Evolutionary conservation across 2,888 invertebrate species (phyloP), one percentile per base, ranked within the genome.

Genomic region (Crematogaster levior): DNA sequence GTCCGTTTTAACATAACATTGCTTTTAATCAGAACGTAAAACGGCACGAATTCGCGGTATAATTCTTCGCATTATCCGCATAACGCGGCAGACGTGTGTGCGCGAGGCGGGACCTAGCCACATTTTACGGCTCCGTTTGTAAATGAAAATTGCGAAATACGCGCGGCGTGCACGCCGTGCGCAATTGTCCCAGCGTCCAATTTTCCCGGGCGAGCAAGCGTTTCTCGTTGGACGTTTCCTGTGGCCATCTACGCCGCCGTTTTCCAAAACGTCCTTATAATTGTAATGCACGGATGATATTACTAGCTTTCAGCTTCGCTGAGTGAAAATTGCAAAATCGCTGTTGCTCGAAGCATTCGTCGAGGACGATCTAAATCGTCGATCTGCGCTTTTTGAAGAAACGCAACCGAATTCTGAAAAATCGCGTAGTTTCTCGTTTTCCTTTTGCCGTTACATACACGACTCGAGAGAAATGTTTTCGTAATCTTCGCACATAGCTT

Each of bases 121-220:
- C 85, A 87, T 87, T 89, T 88, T 84, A 80, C 81, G n/a, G n/a
- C 80, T 66, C 74, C 81, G 87, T 87, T 89, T 86, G 86, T 87
- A 86, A 88, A 88, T 83, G 91, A 90, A 90, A 90, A 91, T 91
- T 91, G 91, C 90, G 82, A 87, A 87, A 85, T 84, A 82, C 83
- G 85, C 70, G 66, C 4, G 40, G 15, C 46, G 43, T 43, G 30
- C 58, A 34, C 66, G 53, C 27, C 66, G 43, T 68, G 34, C 53
- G 72, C 63, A 43, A 73, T 72, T 63, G 43, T 46, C 48, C 77
- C 18, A 60, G 65, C 82, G 61, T 88, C 82, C 89, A 88, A 88
- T 88, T 86, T 79, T 81, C 81, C 77, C 40, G 24, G 10, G 68
- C 63, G 72, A 58, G 56, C 30, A 27, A 58, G 37, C 24, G 37